Evolutionary conservation across 1,140 invertebrate species (phyloP).

Genomic region (Latrodectus geometricus): DNA sequence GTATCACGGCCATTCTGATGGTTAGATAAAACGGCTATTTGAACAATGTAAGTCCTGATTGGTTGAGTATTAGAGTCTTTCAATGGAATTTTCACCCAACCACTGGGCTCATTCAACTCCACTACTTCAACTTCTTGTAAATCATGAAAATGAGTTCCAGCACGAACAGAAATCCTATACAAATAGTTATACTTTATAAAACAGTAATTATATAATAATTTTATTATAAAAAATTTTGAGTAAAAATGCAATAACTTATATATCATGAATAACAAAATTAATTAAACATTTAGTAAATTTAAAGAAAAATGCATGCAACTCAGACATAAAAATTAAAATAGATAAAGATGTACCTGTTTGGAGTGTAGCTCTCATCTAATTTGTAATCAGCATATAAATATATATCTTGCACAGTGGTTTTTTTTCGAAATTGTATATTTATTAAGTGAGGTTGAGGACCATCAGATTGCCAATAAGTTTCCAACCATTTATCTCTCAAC

Average conservation of each 20-base stretch:
- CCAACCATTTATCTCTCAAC: conserved; percentile 91
- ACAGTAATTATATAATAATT: not conserved
- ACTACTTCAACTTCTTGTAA: conserved; percentile 96
- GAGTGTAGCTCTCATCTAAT: conserved; percentile 98
- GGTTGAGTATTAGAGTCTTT: conserved; percentile 89
- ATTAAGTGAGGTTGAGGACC: conserved; percentile 97
- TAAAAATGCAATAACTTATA: not conserved
- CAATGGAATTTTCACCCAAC: conserved; percentile 94
- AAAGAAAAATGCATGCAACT: no score
- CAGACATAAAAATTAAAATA: no score
- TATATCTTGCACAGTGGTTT: conserved; percentile 95
- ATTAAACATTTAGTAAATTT: conserved; percentile 1
- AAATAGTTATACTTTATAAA: conserved; percentile 26
- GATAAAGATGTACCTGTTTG: conserved; percentile 76
- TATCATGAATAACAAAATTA: not conserved
- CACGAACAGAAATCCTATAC: conserved; percentile 88
- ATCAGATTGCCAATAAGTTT: conserved; percentile 99
- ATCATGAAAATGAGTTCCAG: conserved; percentile 97
- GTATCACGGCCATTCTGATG: conserved; percentile 99
- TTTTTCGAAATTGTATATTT: conserved; percentile 96
- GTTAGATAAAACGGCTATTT: conserved; percentile 96
- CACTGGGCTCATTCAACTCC: conserved; percentile 92
- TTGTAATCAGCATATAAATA: conserved; percentile 98
- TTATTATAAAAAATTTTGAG: not conserved
- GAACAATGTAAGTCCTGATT: conserved; percentile 95